Percentiles rank a stretch among this genome's conserved stretches.
phyloP scores from a whole-genome alignment of 2,797 vertebrate species.

The Cygnus olor region DNA sequence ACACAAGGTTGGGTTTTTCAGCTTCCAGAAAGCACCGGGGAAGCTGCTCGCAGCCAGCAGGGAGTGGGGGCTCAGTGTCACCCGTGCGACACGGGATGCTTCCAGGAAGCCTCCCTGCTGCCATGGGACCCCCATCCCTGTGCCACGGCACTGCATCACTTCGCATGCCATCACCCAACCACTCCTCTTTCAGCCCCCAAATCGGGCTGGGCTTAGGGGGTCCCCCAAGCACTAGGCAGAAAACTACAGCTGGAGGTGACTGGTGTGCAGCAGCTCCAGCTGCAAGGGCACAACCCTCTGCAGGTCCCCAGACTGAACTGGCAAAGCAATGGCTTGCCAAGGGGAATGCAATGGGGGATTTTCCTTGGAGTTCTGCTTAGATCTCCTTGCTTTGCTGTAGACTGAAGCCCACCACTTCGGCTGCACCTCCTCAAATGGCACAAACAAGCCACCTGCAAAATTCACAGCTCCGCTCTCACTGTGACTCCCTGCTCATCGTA shows the following conservation, averaged over 20 bases:
- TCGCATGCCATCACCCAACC: background rate
- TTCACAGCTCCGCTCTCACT: no score
- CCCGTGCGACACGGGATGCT: background rate
- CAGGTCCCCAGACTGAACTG: accelerated
- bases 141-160: accelerated
- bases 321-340: background rate
- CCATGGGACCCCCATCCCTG: accelerated
- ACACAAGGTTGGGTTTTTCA: background rate
- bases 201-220: accelerated
- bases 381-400: no score
- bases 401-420: background rate
- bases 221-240: background rate
- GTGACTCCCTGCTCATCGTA: background rate
- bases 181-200: no score
- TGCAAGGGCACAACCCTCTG: background rate
- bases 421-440: background rate
- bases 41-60: background rate
- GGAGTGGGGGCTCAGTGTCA: background rate
- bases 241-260: background rate
- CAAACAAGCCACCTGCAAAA: background rate
- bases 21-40: background rate
- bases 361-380: background rate
- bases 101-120: background rate
- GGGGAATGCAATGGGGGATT: accelerated
- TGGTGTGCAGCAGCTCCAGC: background rate